phyloP scores from a whole-genome alignment of 1,140 invertebrate genomes.

The Amyelois transitella region DNA sequence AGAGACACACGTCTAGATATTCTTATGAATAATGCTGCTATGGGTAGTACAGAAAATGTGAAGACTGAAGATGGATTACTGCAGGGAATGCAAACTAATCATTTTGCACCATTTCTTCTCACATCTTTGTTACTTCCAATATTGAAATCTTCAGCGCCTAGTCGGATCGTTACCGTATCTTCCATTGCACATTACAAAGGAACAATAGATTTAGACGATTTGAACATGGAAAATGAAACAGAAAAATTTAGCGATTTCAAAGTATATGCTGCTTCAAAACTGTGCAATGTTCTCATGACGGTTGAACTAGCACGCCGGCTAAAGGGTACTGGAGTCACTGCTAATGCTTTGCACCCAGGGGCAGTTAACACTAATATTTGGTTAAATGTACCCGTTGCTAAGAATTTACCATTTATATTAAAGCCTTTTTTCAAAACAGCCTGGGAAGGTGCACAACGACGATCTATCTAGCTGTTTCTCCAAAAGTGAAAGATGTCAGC shows the following conservation, averaged over 20 bases:
- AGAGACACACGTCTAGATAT: constrained; percentile 83
- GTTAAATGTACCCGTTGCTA: not conserved
- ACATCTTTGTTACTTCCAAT: constrained; percentile 81
- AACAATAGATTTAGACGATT: constrained; percentile 82
- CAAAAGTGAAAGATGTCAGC: constrained; percentile 61
- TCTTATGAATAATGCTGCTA: constrained; percentile 88
- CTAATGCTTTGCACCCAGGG: constrained; percentile 89
- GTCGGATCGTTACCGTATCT: constrained; percentile 89
- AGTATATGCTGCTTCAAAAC: constrained; percentile 86
- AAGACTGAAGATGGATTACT: constrained; percentile 86
- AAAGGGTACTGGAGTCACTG: constrained; percentile 82
- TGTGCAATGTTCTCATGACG: constrained; percentile 89
- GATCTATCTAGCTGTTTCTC: constrained; percentile 70
- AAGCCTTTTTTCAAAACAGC: not conserved
- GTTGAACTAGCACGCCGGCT: constrained; percentile 83
- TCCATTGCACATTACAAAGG: constrained; percentile 83
- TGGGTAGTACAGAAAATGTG: constrained; percentile 22
- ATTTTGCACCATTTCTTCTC: constrained; percentile 89
- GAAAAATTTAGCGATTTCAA: constrained; percentile 72
- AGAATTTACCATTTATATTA: not conserved
- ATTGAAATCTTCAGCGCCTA: constrained; percentile 83
- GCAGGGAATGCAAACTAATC: constrained; percentile 89
- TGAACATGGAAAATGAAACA: constrained; percentile 77
- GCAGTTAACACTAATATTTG: constrained; percentile 36
- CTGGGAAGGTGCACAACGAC: constrained; percentile 71